Evolutionary conservation across 2,113 vertebrate genomes (phyloP).

Genomic region (Ctenodactylus gundi): DNA sequence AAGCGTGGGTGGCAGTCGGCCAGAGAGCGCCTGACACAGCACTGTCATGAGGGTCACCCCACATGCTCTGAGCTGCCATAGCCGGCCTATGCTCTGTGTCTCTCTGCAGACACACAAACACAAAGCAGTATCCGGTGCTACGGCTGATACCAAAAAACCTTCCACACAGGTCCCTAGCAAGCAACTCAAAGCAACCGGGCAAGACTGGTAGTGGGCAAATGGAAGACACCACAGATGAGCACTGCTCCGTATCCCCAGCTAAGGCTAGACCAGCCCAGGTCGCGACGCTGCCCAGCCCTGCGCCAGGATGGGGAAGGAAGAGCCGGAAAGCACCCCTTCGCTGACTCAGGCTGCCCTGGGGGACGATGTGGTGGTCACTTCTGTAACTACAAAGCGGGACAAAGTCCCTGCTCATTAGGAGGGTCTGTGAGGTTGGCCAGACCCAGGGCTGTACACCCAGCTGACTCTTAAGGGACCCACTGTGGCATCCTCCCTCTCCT

Average conservation of each 20-base stretch:
- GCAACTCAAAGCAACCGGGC: not conserved
- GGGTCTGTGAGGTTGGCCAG: not conserved
- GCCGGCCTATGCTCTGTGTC: not conserved
- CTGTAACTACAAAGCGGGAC: not conserved
- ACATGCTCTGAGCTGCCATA: not conserved
- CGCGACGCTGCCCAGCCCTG: not conserved
- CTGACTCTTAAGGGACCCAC: rapidly evolving
- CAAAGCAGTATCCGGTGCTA: not conserved
- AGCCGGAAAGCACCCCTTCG: not conserved
- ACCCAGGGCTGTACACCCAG: rapidly evolving
- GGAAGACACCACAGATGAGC: not conserved
- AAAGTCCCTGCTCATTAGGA: not conserved
- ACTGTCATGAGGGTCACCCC: not conserved
- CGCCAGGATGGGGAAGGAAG: rapidly evolving
- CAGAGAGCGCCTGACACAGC: conserved; percentile 36
- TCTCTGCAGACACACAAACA: not conserved
- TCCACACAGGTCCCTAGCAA: not conserved
- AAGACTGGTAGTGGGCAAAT: not conserved
- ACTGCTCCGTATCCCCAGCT: not conserved
- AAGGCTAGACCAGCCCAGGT: not conserved
- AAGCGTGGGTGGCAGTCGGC: conserved; percentile 28
- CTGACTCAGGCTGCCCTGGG: not conserved
- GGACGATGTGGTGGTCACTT: rapidly evolving
- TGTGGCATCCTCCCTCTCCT: rapidly evolving
- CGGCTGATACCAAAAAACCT: not conserved